These are phyloP conservation scores for Pagrus major DNA, from an alignment of 2,113 vertebrate genomes.

Conservation along the genomic window DNA sequence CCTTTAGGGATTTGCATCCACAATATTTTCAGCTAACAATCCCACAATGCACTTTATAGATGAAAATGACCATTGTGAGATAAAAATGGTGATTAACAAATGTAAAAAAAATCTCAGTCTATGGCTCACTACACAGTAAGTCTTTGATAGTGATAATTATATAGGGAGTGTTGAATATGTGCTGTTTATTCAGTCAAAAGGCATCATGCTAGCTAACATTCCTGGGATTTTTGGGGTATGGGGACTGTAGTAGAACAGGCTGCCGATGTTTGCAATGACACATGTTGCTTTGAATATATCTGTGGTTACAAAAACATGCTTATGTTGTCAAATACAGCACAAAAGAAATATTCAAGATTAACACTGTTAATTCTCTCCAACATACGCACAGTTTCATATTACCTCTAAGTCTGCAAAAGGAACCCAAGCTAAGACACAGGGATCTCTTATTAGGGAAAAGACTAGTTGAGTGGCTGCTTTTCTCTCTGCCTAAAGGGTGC, in stretches of 20 bases:
- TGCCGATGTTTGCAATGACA: neutral
- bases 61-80: neutral
- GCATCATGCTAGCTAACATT: neutral
- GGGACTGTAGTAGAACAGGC: neutral
- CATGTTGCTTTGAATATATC: neutral
- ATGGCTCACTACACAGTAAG: neutral
- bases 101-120: neutral
- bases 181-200: neutral
- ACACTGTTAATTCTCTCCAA: neutral
- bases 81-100: neutral
- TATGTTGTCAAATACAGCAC: neutral
- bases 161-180: neutral
- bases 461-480: constrained; percentile 19
- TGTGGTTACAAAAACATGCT: neutral
- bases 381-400: neutral
- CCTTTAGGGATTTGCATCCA: neutral
- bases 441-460: neutral
- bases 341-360: neutral
- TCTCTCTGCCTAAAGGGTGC: constrained; percentile 28
- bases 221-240: neutral
- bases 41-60: neutral
- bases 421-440: neutral
- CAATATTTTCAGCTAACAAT: neutral
- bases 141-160: too few relatives aligned
- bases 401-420: neutral